phyloP scores from a whole-genome alignment of 1,140 invertebrate species.

The Caenorhabditis tropicalis region DNA sequence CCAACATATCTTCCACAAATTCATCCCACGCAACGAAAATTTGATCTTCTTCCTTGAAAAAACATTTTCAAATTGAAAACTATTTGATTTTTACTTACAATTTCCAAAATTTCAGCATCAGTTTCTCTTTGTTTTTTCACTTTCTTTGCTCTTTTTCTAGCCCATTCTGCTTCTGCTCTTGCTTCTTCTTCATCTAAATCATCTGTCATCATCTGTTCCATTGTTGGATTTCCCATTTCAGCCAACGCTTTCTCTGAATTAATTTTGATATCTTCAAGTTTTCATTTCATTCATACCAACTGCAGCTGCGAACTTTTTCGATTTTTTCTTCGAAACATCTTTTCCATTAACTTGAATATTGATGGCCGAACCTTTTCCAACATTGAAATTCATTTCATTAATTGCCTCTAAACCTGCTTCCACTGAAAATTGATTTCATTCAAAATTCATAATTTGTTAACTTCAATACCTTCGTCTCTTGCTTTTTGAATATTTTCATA shows the following conservation, averaged over 20 bases:
- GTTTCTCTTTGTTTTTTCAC: background rate
- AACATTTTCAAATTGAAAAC: background rate
- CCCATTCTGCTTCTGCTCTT: background rate
- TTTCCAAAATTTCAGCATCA: background rate
- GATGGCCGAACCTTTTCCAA: background rate
- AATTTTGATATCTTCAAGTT: no score
- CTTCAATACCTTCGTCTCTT: background rate
- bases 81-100: background rate
- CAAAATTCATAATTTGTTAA: background rate
- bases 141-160: background rate
- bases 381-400: background rate
- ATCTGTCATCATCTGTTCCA: background rate
- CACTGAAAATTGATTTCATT: constrained; percentile 9
- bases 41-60: background rate
- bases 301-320: constrained; percentile 6
- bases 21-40: background rate
- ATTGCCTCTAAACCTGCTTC: background rate
- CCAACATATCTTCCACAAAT: background rate
- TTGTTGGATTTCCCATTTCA: background rate
- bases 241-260: background rate
- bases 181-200: constrained; percentile 19
- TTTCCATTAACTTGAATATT: constrained; percentile 1
- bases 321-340: constrained; percentile 14
- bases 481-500: background rate
- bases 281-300: background rate